A percentile compares a stretch with the other conserved stretches of the same genome.
phyloP scores from a whole-genome alignment of 2,888 invertebrate genomes.

The Eupeodes latifasciatus region DNA sequence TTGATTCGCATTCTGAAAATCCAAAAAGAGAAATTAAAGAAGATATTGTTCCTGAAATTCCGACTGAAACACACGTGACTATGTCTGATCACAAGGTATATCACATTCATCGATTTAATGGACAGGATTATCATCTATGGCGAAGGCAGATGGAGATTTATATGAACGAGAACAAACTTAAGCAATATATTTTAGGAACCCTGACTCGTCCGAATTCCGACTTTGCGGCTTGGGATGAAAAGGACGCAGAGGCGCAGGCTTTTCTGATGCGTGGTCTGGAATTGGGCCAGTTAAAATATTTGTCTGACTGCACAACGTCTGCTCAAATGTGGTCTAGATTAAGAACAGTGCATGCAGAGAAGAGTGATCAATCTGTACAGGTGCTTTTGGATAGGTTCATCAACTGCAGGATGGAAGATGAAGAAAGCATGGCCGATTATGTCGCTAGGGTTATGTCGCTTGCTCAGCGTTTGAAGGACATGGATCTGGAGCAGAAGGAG shows the following conservation, averaged over 20 bases:
- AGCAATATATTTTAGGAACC: conserved; percentile 67
- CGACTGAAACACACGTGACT: conserved; percentile 23
- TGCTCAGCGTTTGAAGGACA: conserved; percentile 68
- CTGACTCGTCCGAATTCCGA: conserved; percentile 32
- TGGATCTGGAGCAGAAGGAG: conserved; percentile 64
- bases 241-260: conserved; percentile 71
- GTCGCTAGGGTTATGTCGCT: conserved; percentile 62
- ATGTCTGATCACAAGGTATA: conserved; percentile 60
- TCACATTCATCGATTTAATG: conserved; percentile 64
- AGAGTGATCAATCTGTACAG: conserved; percentile 44
- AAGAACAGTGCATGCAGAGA: conserved; percentile 56
- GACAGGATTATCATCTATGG: conserved; percentile 33
- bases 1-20: too few species aligned
- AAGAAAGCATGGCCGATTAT: conserved; percentile 63
- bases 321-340: conserved; percentile 61
- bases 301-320: conserved; percentile 62
- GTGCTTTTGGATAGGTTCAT: conserved; percentile 73
- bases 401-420: conserved; percentile 60
- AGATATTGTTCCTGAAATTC: not conserved
- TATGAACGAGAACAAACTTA: conserved; percentile 72
- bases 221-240: conserved; percentile 61
- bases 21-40: too few species aligned
- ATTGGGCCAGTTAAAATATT: conserved; percentile 70
- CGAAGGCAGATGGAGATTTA: conserved; percentile 62
- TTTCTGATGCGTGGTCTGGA: conserved; percentile 72